phyloP scores from a whole-genome alignment of 2,797 vertebrate genomes.

The Argya squamiceps region DNA sequence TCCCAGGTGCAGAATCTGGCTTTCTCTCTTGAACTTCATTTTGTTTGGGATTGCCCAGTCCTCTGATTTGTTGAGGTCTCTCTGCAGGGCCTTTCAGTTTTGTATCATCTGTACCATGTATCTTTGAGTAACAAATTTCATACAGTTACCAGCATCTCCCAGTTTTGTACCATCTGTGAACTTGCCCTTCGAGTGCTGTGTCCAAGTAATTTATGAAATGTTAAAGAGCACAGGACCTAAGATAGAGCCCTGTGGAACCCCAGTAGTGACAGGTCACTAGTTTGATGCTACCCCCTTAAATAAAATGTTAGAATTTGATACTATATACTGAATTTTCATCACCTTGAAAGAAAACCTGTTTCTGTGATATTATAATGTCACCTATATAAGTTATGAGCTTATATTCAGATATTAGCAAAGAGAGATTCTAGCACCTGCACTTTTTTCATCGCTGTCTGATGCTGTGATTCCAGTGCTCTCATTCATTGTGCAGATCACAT shows the following conservation, averaged over 20 bases:
- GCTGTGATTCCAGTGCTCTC: neutral
- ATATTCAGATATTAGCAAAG: neutral
- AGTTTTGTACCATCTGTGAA: neutral
- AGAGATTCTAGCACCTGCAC: neutral
- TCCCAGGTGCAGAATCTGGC: accelerated
- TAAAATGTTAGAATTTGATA: neutral
- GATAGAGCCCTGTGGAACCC: neutral
- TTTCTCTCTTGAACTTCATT: neutral
- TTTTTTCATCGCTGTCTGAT: neutral
- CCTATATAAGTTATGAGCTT: neutral
- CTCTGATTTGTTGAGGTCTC: neutral
- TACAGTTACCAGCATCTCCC: neutral
- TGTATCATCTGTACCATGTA: neutral
- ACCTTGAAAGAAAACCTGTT: neutral
- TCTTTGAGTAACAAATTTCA: neutral
- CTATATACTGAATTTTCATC: neutral
- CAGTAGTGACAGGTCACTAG: neutral
- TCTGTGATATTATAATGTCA: neutral
- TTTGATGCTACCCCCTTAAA: neutral
- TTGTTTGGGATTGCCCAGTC: neutral
- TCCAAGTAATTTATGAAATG: neutral
- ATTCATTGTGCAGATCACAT: neutral
- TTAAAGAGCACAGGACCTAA: neutral
- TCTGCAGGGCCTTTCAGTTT: neutral
- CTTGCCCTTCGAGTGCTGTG: too few relatives aligned